Conservation (phyloP, 2,113 vertebrate species). For the Ammodytes dubius region DNA sequence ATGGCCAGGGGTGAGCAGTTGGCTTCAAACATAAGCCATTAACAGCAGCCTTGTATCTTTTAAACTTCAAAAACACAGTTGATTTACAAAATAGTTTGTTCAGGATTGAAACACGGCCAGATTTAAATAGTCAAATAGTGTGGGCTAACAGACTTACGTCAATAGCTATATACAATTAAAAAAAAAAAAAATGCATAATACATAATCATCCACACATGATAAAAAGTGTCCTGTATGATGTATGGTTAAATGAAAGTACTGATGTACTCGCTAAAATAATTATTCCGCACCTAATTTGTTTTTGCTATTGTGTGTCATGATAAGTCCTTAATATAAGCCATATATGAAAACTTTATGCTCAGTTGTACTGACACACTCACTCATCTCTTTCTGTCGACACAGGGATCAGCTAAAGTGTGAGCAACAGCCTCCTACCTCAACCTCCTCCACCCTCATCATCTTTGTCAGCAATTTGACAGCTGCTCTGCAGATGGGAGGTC, state of each 20-base stretch:
- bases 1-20: background rate
- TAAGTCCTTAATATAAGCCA: background rate
- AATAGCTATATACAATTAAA: background rate
- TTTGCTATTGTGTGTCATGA: background rate
- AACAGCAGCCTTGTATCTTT: background rate
- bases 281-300: too few relatives aligned
- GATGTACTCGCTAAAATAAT: too few relatives aligned
- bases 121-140: background rate
- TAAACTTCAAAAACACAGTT: background rate
- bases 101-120: background rate
- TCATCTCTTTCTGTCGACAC: conserved; percentile 22
- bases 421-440: conserved; percentile 49
- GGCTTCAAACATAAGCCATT: background rate
- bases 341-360: background rate
- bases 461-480: conserved; percentile 22
- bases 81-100: background rate
- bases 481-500: conserved; percentile 74
- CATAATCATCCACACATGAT: too few relatives aligned
- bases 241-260: too few relatives aligned
- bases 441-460: conserved; percentile 15
- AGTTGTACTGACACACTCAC: background rate
- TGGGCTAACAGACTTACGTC: background rate
- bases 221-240: too few relatives aligned
- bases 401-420: conserved; percentile 71
- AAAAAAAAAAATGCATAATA: too few relatives aligned